These are phyloP conservation scores for Anguilla marmorata DNA, from an alignment of 2,797 vertebrate species.

Conservation along the genomic window DNA sequence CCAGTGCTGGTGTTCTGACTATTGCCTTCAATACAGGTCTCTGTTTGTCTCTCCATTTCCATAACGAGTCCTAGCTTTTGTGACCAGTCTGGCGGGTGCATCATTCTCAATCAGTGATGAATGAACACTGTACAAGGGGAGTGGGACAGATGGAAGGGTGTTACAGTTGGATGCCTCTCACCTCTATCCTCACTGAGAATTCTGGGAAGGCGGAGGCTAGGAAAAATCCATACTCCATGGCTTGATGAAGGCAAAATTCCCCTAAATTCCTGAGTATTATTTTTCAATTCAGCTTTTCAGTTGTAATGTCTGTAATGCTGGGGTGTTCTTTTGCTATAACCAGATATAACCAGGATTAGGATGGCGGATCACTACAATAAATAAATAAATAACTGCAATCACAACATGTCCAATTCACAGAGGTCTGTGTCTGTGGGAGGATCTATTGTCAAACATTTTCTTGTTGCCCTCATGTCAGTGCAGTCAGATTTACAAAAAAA, in stretches of 20 bases:
- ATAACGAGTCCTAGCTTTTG: conserved; percentile 7
- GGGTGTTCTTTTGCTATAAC: not conserved
- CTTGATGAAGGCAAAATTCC: not conserved
- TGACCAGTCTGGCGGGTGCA: conserved; percentile 15
- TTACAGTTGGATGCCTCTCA: not conserved
- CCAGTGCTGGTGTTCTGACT: not conserved
- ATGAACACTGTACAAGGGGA: conserved; percentile 2
- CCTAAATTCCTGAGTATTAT: not conserved
- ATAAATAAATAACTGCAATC: not conserved
- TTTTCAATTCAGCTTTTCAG: not conserved
- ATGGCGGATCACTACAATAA: too few relatives aligned
- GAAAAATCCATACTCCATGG: not conserved
- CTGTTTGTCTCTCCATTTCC: not conserved
- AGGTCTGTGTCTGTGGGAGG: too few relatives aligned
- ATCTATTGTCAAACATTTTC: not conserved
- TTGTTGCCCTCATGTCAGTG: not conserved
- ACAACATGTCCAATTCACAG: not conserved
- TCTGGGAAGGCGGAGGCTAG: not conserved
- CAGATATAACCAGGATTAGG: too few relatives aligned
- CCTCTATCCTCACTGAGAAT: conserved; percentile 18
- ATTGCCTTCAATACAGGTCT: not conserved
- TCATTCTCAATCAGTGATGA: conserved; percentile 33
- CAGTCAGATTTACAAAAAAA: not conserved
- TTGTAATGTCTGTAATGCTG: not conserved
- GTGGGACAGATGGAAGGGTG: conserved; percentile 14